Evolutionary conservation across 2,113 vertebrate species (phyloP), one percentile per base, ranked within the genome.

Genomic region (rat (Rattus norvegicus)): DNA sequence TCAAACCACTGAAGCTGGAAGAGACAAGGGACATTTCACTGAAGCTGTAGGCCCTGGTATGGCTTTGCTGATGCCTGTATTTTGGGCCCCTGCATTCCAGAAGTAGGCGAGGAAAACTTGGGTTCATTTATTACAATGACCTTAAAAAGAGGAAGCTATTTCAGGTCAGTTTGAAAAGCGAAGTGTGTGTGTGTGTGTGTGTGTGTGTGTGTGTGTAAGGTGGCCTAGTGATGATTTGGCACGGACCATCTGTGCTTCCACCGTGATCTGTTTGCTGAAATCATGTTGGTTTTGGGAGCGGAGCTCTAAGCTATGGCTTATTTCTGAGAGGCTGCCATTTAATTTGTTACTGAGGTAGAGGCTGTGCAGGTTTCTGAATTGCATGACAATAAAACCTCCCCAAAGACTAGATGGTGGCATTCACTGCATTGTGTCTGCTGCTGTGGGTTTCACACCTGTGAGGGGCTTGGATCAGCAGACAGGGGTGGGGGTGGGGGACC

Each of bases 401-500:
- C 14, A n/a, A 13, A 61, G 5, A 7, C 12, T 24, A 9, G 30
- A 36, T 20, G 63, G 80, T 20, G 63, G 80, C 1, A 26, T 56
- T 65, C 24, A 30, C n/a, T 1, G 4, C 19, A 33, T 0, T 26
- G 1, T 19, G 65, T 28, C 11, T 47, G 43, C 5, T 56, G 63
- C 33, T 10, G 1, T 1, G 33, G n/a, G 65, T n/a, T 75, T 26
- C 36, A 33, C 24, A 4, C 6, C 49, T 36, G 12, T 13, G 28
- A 61, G 52, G 5, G 24, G 65, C 30, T 4, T 39, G 26, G 56
- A 24, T 52, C 3, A 11, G 28, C 80, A 39, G 70, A 20, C 5
- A 33, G 14, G 14, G 39, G 43, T 54, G 52, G 52, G 52, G 52
- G 52, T 54, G 43, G 19, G 16, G 5, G 39, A 43, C 63, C 16